These are phyloP conservation scores for Psix sp. DNA, from an alignment of 1,140 invertebrate genomes.

Conservation along the genomic window DNA sequence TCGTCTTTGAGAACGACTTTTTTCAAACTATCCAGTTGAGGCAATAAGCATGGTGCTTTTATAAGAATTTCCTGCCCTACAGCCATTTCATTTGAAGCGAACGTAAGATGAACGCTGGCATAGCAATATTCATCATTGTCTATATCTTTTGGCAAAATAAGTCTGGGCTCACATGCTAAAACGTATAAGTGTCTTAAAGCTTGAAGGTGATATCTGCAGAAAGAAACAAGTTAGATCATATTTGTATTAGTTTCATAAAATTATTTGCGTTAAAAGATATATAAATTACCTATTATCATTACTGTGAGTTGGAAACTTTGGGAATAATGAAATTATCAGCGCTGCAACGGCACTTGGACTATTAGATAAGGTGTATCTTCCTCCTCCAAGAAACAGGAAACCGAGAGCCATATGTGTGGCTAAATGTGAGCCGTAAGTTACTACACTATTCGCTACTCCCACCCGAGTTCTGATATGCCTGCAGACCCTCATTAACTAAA, in stretches of 20 bases:
- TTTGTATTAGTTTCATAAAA: constrained; percentile 4
- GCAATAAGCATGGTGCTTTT: constrained; percentile 90
- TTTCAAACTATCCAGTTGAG: constrained; percentile 86
- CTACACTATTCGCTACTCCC: constrained; percentile 80
- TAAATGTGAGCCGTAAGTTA: constrained; percentile 94
- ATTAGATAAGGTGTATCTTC: constrained; percentile 90
- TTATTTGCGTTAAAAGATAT: no score
- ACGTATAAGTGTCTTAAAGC: constrained; percentile 97
- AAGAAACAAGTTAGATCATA: constrained; percentile 1
- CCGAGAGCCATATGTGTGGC: constrained; percentile 96
- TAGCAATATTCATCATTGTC: constrained; percentile 88
- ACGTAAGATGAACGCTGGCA: constrained; percentile 83
- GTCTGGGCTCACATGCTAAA: constrained; percentile 90
- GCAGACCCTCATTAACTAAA: constrained; percentile 84
- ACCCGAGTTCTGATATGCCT: constrained; percentile 87
- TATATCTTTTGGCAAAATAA: constrained; percentile 92
- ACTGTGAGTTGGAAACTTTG: constrained; percentile 96
- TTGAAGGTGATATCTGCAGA: constrained; percentile 92
- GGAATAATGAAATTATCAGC: constrained; percentile 94
- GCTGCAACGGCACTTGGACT: constrained; percentile 90
- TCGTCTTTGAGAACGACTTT: constrained; percentile 89
- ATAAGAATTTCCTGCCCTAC: constrained; percentile 79
- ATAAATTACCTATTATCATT: constrained; percentile 90
- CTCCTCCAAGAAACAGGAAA: constrained; percentile 95
- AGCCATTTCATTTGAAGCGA: constrained; percentile 75